A percentile compares a stretch with the other conserved stretches of the same genome.
Evolutionary conservation across 2,797 vertebrate genomes (phyloP).

Genomic region (Pseudochromis fuscus): DNA sequence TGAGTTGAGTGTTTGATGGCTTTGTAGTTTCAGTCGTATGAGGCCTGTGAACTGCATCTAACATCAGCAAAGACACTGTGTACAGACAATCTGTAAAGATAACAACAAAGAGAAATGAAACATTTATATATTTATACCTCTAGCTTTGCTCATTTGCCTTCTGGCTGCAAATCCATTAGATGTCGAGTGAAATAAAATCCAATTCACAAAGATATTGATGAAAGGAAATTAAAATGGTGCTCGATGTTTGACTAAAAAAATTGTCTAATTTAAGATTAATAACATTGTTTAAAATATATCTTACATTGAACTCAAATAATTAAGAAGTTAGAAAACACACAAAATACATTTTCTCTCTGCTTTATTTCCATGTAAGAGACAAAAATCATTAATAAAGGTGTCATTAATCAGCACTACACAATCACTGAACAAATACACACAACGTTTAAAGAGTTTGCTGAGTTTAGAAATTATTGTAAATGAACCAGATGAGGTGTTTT

Average conservation of each 20-base stretch:
- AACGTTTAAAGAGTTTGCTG: not conserved
- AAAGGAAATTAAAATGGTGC: not conserved
- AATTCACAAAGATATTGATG: not conserved
- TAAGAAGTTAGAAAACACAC: not conserved
- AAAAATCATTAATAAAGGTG: not conserved
- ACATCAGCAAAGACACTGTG: not conserved
- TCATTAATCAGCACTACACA: not conserved
- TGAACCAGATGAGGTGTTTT: slow-evolving; percentile 1
- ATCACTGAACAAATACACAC: not conserved
- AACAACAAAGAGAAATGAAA: slow-evolving; percentile 1
- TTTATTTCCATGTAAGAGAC: not conserved
- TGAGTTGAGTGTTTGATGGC: slow-evolving; percentile 7
- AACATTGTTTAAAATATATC: not conserved
- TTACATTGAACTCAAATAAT: not conserved
- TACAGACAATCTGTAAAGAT: slow-evolving; percentile 1
- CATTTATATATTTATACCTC: not conserved
- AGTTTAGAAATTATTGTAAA: not conserved
- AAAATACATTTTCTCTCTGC: not conserved
- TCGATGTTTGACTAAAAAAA: not conserved
- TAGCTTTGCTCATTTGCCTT: not conserved
- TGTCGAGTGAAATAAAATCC: not conserved
- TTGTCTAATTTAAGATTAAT: not conserved
- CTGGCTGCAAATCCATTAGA: not conserved
- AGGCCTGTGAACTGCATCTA: slow-evolving; percentile 39
- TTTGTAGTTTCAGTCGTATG: not conserved